These are phyloP conservation scores for Dendrocincla fuliginosa DNA, from an alignment of 2,797 vertebrate genomes.

Conservation along the genomic window DNA sequence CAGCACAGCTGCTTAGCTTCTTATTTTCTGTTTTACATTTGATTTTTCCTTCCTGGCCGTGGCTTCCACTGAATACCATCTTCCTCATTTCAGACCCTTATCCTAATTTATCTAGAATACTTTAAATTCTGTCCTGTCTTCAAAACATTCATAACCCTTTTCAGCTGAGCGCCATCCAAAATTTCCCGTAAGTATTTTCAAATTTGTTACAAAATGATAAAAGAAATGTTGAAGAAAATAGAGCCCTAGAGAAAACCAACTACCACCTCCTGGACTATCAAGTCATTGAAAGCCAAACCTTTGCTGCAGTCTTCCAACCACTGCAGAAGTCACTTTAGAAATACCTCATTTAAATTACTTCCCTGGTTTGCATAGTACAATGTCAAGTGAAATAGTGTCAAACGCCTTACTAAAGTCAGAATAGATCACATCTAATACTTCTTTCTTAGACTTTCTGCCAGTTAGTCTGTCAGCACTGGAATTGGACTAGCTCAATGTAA, in stretches of 20 bases:
- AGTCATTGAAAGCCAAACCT: background rate
- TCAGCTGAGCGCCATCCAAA: background rate
- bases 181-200: background rate
- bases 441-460: background rate
- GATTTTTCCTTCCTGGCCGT: slow-evolving; percentile 30
- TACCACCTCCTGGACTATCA: background rate
- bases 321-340: background rate
- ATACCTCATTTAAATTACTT: background rate
- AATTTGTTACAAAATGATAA: background rate
- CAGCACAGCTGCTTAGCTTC: slow-evolving; percentile 26
- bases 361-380: background rate
- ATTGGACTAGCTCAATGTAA: background rate
- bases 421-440: background rate
- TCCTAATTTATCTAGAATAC: slow-evolving; percentile 10
- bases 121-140: background rate
- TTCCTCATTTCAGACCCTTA: background rate
- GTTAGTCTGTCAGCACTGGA: background rate
- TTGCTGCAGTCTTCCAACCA: background rate
- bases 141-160: background rate
- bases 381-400: slow-evolving; percentile 49
- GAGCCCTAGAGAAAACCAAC: background rate
- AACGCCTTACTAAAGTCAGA: slow-evolving; percentile 38
- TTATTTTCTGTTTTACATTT: slow-evolving; percentile 15
- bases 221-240: background rate
- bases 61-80: background rate